Percentiles rank a stretch among this genome's conserved stretches.
Evolutionary conservation across 2,888 invertebrate genomes (phyloP).

Genomic region (Tachystola acroxantha): DNA sequence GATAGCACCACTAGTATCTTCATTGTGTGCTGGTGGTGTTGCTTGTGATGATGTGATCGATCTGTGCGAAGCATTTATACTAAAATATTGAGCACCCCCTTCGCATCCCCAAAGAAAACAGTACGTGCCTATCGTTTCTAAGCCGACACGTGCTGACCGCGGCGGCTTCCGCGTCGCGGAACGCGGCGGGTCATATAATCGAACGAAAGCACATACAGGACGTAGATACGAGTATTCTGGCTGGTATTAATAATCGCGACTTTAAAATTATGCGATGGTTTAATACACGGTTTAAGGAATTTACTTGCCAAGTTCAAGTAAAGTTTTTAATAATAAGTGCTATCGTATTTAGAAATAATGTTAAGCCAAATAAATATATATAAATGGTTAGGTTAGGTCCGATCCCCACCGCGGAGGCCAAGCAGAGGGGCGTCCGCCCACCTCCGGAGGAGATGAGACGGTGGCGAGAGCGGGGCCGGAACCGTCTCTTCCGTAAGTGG

Average conservation of each 20-base stretch:
- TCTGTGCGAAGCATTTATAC: slow-evolving; percentile 49
- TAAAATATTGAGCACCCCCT: slow-evolving; percentile 26
- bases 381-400: background rate
- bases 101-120: slow-evolving; percentile 23
- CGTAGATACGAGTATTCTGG: too few species aligned
- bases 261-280: too few species aligned
- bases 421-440: too few species aligned
- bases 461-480: too few species aligned
- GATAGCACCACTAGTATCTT: slow-evolving; percentile 56
- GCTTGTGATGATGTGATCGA: slow-evolving; percentile 40
- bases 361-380: background rate
- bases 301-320: too few species aligned
- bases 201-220: background rate
- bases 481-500: too few species aligned
- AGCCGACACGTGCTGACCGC: slow-evolving; percentile 32
- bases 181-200: background rate
- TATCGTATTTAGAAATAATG: background rate
- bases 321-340: too few species aligned
- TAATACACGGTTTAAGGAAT: too few species aligned
- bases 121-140: slow-evolving; percentile 46
- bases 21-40: slow-evolving; percentile 45
- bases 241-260: too few species aligned
- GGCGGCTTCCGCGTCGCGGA: slow-evolving; percentile 29
- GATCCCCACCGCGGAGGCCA: too few species aligned
- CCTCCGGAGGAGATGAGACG: too few species aligned